Evolutionary conservation across 2,113 vertebrate species (phyloP).

Genomic region (Sterrhoptilus dennistouni): DNA sequence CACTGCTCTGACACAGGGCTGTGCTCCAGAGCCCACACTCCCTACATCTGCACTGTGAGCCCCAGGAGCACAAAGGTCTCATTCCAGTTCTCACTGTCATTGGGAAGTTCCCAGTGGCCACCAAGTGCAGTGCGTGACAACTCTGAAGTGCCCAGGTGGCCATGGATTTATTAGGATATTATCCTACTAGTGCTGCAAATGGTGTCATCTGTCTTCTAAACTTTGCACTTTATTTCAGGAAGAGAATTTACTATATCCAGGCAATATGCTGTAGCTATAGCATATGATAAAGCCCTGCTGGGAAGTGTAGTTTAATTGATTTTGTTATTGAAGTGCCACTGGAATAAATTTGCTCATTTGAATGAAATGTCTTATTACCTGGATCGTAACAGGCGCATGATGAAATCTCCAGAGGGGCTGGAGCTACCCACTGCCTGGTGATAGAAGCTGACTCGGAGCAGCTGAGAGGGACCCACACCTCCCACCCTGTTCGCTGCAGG

Average conservation of each 20-base stretch:
- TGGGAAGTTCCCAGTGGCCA: background rate
- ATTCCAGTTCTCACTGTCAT: background rate
- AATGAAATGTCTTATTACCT: slow-evolving; percentile 60
- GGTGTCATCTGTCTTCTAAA: slow-evolving; percentile 60
- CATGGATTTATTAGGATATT: slow-evolving; percentile 45
- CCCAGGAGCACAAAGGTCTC: background rate
- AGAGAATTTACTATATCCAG: slow-evolving; percentile 23
- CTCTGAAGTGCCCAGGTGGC: slow-evolving; percentile 6
- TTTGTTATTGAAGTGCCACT: slow-evolving; percentile 56
- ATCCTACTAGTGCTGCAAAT: slow-evolving; percentile 7
- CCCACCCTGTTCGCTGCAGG: background rate
- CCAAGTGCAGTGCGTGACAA: background rate
- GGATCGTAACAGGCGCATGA: slow-evolving; percentile 7
- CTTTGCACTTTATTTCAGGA: slow-evolving; percentile 51
- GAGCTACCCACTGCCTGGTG: background rate
- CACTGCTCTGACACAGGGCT: background rate
- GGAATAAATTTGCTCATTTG: slow-evolving; percentile 69
- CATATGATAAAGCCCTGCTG: slow-evolving; percentile 60
- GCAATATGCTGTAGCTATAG: slow-evolving; percentile 43
- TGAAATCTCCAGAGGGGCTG: background rate
- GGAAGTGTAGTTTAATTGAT: slow-evolving; percentile 63
- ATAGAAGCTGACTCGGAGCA: background rate
- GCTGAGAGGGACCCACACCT: background rate
- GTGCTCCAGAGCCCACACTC: background rate
- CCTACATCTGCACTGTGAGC: fast-evolving